Evolutionary conservation across 2,888 invertebrate species (phyloP).

Genomic region (Electrophaes corylata): DNA sequence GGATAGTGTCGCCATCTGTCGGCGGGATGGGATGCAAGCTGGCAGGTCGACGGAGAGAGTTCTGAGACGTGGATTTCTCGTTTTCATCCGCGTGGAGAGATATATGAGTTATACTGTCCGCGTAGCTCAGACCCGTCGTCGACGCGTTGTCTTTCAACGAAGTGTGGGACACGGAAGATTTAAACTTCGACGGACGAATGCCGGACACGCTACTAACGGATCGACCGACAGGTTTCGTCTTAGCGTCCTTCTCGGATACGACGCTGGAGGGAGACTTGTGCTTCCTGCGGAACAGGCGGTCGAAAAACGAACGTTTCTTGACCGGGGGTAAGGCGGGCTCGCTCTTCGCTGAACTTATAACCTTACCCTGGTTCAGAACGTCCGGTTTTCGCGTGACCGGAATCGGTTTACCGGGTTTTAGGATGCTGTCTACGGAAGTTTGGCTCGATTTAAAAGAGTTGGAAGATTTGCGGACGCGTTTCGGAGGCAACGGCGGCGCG

Average conservation of each 20-base stretch:
- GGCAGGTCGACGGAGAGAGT: conserved; percentile 57
- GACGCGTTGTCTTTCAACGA: conserved; percentile 75
- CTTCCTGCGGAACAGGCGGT: conserved; percentile 73
- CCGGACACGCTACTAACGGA: conserved; percentile 86
- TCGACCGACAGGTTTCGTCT: conserved; percentile 79
- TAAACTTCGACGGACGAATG: conserved; percentile 79
- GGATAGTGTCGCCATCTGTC: conserved; percentile 82
- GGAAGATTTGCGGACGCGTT: conserved; percentile 82
- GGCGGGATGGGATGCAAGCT: conserved; percentile 73
- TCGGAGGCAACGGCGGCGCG: conserved; percentile 92
- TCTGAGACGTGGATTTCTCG: conserved; percentile 64
- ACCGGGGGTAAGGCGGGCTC: conserved; percentile 75
- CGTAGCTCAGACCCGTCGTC: conserved; percentile 72
- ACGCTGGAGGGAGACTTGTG: conserved; percentile 76
- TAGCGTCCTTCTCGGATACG: conserved; percentile 58
- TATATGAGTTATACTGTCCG: conserved; percentile 86
- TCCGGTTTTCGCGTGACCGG: conserved; percentile 61
- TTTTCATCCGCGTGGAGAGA: conserved; percentile 86
- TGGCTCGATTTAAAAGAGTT: conserved; percentile 71
- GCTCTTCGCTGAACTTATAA: conserved; percentile 66
- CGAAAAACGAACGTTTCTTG: conserved; percentile 78
- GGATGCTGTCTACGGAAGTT: conserved; percentile 70
- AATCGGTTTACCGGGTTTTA: conserved; percentile 67
- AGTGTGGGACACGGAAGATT: conserved; percentile 70
- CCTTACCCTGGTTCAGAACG: conserved; percentile 47